Conservation (phyloP, 2,888 invertebrate species). For the Octodonta nipae region DNA sequence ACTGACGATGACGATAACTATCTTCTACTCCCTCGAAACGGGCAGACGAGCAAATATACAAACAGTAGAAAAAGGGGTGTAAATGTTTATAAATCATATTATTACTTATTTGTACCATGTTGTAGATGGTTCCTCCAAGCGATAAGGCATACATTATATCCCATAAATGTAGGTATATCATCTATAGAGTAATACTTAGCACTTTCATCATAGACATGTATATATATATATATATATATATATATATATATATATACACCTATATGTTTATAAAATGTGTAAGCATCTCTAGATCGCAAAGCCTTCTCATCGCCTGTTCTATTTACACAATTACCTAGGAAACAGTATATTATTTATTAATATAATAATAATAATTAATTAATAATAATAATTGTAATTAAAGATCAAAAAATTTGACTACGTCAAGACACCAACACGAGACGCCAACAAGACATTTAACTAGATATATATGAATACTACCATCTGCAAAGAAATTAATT, state of each 20-base stretch:
- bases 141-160: too few relatives aligned
- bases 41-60: conserved; percentile 35
- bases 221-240: too few relatives aligned
- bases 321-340: conserved; percentile 34
- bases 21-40: conserved; percentile 25
- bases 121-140: conserved; percentile 30
- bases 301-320: conserved; percentile 26
- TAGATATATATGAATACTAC: too few relatives aligned
- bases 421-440: conserved; percentile 22
- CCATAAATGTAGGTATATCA: too few relatives aligned
- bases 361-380: too few relatives aligned
- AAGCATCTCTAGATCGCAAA: too few relatives aligned
- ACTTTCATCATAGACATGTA: too few relatives aligned
- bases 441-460: too few relatives aligned
- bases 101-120: conserved; percentile 37
- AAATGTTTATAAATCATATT: conserved; percentile 38
- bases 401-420: conserved; percentile 33
- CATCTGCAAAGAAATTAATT: too few relatives aligned
- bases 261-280: too few relatives aligned
- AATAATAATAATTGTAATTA: conserved; percentile 20
- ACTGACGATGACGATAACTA: conserved; percentile 15
- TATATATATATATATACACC: too few relatives aligned
- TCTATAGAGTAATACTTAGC: too few relatives aligned
- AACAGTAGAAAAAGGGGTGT: conserved; percentile 39
- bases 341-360: conserved; percentile 29